Base-by-base conservation (phyloP, 2,797 vertebrate genomes). In the Chaenodraco wilsoni region DNA sequence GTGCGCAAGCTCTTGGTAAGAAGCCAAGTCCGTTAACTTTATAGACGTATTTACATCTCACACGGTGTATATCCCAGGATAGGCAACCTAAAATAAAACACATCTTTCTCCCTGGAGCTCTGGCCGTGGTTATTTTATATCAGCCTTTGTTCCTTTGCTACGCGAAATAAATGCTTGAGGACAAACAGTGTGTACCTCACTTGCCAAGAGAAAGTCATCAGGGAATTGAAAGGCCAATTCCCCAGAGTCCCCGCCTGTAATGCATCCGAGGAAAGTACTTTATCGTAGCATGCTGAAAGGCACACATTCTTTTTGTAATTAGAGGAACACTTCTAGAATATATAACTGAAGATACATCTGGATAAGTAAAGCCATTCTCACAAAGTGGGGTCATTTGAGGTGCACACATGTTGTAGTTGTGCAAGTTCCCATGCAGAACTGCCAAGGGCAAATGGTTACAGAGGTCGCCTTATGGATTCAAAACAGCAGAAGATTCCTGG, bases 391-490 rank as follows among this genome's bases (percentile, higher is more conserved):
- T 69, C 74, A 78, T 82, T 72, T 83, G 49, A 50, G 50, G 46
- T 63, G 12, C 33, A 82, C 65, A 84, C 60, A 66, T 27, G 62
- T 67, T 65, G 71, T 64, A 41, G 23, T 56, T 49, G 54, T 59
- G 37, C 11, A 48, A 44, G 67, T 73, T 51, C 54, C 2, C 45
- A 58, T 12, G 52, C 21, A 56, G 67, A 65, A 74, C 55, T 70
- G 50, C 80, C 84, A 92, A 90, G 87, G 87, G 46, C 81, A 87
- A 68, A 79, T 3, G 1, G 48, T 81, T 48, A 50, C 62, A 72
- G 67, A 83, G 76, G 85, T 87, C 61, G 46, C 57, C 45, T 15
- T 72, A 68, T 75, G 69, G 37, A 45, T 21, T 75, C 49, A 27
- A 64, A 73, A 79, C 52, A 74, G 48, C 59, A 73, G 48, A 75